Base-by-base conservation (phyloP, 2,113 vertebrate species). In the Tonatia bakeri region DNA sequence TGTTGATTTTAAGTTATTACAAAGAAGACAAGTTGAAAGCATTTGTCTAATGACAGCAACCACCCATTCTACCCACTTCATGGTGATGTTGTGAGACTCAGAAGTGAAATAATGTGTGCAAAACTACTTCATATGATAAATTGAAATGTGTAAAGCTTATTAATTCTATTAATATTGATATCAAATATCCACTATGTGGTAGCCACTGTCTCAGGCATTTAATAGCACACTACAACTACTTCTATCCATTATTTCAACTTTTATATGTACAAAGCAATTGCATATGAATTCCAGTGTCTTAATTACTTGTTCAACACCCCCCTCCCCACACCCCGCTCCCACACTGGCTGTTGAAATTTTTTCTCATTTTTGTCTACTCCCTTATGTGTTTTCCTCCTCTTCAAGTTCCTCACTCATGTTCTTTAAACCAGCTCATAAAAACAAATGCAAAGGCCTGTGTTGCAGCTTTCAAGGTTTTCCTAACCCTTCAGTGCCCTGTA, bases 1-100 rank as follows among this genome's bases (percentile, higher is more conserved):
- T 98, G 95, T 96, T 97, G 96, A 96, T 86, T 93, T 83, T 94
- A 96, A 96, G 94, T 96, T 96, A 97, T 96, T 96, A 83, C 94
- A 89, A 94, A 86, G 88, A 75, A 89, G 95, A 96, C 93, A 89
- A 91, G 94, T 94, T 97, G 96, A 97, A 97, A 97, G 96, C 94
- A 91, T 97, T 90, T 94, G 59, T 96, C 89, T 92, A 92, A 89
- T 88, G 95, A 95, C 96, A 75, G 94, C 95, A 97, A 64, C 88
- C 40, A 79, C 56, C 40, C 50, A 88, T 87, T 96, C 54, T 84
- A 54, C 73, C 85, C 72, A 47, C 47, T 95, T 90, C 38, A 75
- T 0, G 0, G 24, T 15, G 31, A 73, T 92, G 38, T 86, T 89
- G 59, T 86, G 61, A 79, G 65, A 11, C 47, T 91, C 43, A 45